A percentile compares a stretch with the other conserved stretches of the same genome.
Conservation (phyloP, 2,888 invertebrate species). For the Metacarcinus magister region DNA sequence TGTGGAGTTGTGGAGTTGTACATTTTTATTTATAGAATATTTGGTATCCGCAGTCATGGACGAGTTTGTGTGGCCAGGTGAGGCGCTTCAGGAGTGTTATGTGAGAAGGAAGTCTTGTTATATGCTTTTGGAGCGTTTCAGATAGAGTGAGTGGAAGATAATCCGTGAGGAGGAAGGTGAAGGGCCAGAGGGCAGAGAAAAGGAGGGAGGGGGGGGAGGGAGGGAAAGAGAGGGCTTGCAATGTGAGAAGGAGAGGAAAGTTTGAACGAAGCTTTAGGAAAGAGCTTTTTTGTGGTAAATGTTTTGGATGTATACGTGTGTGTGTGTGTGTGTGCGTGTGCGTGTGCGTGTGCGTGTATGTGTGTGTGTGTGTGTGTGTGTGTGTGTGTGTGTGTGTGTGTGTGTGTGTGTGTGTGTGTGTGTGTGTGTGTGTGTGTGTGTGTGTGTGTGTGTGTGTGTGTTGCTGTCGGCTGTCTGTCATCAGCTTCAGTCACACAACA, state of each 20-base stretch:
- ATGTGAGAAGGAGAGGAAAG: background rate
- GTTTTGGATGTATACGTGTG: background rate
- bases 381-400: slow-evolving; percentile 10
- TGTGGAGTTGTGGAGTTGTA: background rate
- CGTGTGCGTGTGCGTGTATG: background rate
- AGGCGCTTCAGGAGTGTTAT: background rate
- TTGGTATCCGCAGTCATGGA: background rate
- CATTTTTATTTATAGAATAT: background rate
- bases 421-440: slow-evolving; percentile 58
- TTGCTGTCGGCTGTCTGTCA: background rate
- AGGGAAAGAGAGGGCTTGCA: background rate
- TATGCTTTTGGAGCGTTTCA: background rate
- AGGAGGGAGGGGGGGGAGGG: background rate
- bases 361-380: slow-evolving; percentile 60
- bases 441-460: slow-evolving; percentile 30
- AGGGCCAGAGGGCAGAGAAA: background rate
- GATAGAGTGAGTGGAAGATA: background rate
- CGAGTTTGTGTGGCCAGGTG: background rate
- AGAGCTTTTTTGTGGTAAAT: background rate
- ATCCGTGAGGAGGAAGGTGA: background rate
- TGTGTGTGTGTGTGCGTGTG: slow-evolving; percentile 57
- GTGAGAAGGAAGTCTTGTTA: background rate
- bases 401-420: slow-evolving; percentile 23
- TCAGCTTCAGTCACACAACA: background rate
- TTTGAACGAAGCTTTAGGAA: background rate